Conservation (phyloP, 2,888 invertebrate species). For the Mellilla xanthometata region DNA sequence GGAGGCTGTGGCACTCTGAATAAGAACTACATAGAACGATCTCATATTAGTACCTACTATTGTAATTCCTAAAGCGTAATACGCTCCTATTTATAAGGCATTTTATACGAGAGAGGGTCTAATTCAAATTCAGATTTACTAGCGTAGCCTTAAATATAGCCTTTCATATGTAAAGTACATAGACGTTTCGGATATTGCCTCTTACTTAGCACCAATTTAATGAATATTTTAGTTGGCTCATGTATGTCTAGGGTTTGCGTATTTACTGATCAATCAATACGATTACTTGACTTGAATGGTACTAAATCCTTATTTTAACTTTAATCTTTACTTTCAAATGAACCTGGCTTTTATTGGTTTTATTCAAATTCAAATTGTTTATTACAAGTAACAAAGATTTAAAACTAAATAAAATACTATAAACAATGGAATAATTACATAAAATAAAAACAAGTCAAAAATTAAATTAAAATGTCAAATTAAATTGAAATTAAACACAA, state of each 20-base stretch:
- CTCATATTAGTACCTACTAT: slow-evolving; percentile 50
- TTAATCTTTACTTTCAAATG: too few relatives aligned
- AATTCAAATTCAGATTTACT: slow-evolving; percentile 58
- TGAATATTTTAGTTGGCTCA: slow-evolving; percentile 3
- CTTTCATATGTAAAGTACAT: slow-evolving; percentile 37
- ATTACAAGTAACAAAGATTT: too few relatives aligned
- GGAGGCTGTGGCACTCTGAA: slow-evolving; percentile 53
- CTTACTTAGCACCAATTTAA: slow-evolving; percentile 3
- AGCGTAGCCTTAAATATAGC: slow-evolving; percentile 44
- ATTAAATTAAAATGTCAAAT: too few relatives aligned
- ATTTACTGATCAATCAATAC: background rate
- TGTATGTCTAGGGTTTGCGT: background rate
- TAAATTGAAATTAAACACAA: too few relatives aligned
- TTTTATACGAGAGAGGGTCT: slow-evolving; percentile 46
- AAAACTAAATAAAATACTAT: too few relatives aligned
- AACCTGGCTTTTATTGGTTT: too few relatives aligned
- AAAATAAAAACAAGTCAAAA: too few relatives aligned
- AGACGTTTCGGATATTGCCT: slow-evolving; percentile 14
- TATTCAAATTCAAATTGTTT: too few relatives aligned
- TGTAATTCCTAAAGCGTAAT: slow-evolving; percentile 55
- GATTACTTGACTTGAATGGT: too few relatives aligned
- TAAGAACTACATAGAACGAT: slow-evolving; percentile 34
- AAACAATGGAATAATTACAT: too few relatives aligned
- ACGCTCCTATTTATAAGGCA: slow-evolving; percentile 54
- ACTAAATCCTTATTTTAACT: too few relatives aligned